Percentiles rank a stretch among this genome's conserved stretches.
Conservation (phyloP, 2,888 invertebrate genomes). For the Amphipyra tragopoginis region DNA sequence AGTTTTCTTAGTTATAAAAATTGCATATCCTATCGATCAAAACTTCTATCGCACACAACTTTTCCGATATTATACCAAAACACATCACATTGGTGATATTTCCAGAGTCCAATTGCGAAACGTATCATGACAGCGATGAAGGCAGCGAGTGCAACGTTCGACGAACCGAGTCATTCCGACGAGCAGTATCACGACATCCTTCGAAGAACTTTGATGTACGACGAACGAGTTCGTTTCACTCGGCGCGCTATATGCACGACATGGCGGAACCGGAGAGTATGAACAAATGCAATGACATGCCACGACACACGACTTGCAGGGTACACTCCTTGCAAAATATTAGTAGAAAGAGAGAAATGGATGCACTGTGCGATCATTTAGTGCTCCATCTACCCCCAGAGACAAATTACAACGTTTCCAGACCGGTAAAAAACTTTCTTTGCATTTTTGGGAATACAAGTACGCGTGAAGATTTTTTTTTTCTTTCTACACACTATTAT, state of each 20-base stretch:
- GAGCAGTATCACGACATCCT: conserved; percentile 76
- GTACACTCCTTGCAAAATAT: conserved; percentile 86
- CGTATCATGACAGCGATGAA: conserved; percentile 84
- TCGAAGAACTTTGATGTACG: conserved; percentile 79
- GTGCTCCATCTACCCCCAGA: conserved; percentile 83
- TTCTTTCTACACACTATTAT: not conserved
- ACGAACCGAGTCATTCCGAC: conserved; percentile 81
- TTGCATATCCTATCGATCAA: too few relatives aligned
- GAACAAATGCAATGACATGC: conserved; percentile 67
- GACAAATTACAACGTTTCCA: conserved; percentile 77
- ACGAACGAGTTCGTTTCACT: conserved; percentile 83
- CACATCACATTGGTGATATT: conserved; percentile 21
- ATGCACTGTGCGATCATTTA: conserved; percentile 81
- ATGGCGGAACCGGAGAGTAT: conserved; percentile 66
- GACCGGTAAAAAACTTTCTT: conserved; percentile 70
- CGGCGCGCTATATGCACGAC: conserved; percentile 79
- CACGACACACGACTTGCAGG: conserved; percentile 75
- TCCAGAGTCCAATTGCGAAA: conserved; percentile 85
- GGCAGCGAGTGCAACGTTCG: conserved; percentile 83
- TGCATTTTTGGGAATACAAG: not conserved
- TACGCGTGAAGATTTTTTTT: too few relatives aligned
- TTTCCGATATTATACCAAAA: too few relatives aligned
- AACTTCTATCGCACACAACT: too few relatives aligned
- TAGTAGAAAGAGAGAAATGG: conserved; percentile 80
- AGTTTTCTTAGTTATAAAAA: too few relatives aligned